These are phyloP conservation scores for Salvelinus namaycush DNA, from an alignment of 2,113 vertebrate species.

Conservation along the genomic window DNA sequence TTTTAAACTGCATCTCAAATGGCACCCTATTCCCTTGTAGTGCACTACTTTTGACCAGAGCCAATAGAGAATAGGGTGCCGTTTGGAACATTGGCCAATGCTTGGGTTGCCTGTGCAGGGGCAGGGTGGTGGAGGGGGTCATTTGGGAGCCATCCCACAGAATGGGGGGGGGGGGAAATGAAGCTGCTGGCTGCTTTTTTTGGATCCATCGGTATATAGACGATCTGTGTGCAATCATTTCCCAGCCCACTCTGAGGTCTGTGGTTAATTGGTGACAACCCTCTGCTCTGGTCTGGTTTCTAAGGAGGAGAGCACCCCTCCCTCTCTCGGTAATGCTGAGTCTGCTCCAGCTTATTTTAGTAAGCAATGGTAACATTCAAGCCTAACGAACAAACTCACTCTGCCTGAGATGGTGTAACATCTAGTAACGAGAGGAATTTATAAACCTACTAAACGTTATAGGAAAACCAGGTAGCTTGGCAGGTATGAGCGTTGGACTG, in stretches of 20 bases:
- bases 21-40: too few relatives aligned
- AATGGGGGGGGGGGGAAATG: constrained; percentile 1
- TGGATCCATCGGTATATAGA: neutral
- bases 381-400: neutral
- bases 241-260: constrained; percentile 21
- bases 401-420: neutral
- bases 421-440: neutral
- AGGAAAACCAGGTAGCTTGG: neutral
- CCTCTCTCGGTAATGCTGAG: neutral
- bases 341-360: neutral
- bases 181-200: constrained; percentile 15
- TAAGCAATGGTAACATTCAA: neutral
- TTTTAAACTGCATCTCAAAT: too few relatives aligned
- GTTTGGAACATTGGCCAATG: too few relatives aligned
- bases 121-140: too few relatives aligned
- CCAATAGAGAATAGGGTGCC: too few relatives aligned
- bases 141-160: too few relatives aligned
- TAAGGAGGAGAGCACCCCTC: neutral
- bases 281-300: neutral
- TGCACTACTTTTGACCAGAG: too few relatives aligned
- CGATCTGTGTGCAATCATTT: constrained; percentile 29
- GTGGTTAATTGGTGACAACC: constrained; percentile 11
- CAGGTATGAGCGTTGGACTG: too few relatives aligned
- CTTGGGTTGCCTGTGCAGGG: too few relatives aligned
- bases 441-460: neutral